phyloP scores from a whole-genome alignment of 1,140 invertebrate species.

The Plutomurus gul region DNA sequence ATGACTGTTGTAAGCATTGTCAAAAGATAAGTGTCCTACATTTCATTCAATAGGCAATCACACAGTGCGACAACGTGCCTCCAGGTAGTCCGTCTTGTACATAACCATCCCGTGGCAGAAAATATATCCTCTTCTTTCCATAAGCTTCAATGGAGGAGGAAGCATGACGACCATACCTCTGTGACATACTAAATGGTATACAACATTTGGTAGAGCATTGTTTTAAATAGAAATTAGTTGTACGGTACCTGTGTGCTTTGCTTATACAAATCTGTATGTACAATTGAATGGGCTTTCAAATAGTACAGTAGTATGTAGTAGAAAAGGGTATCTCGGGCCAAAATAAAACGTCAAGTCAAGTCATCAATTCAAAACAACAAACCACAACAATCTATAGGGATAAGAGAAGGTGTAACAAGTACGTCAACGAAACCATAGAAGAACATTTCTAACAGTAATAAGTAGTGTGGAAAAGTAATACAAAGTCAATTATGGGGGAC shows the following conservation, averaged over 20 bases:
- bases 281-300: no score
- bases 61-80: not conserved
- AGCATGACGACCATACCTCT: no score
- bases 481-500: not conserved
- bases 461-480: slow-evolving; percentile 4
- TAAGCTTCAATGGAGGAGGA: not conserved
- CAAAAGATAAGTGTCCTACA: not conserved
- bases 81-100: not conserved
- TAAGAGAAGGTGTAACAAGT: not conserved
- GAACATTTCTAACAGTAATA: not conserved
- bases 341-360: not conserved
- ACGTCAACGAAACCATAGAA: not conserved
- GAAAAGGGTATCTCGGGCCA: no score
- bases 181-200: not conserved
- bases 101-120: no score
- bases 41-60: not conserved
- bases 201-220: no score
- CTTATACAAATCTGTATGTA: no score
- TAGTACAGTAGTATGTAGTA: no score
- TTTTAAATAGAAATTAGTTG: no score
- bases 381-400: not conserved
- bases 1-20: not conserved
- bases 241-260: no score
- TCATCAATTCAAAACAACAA: not conserved
- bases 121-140: not conserved